Conservation (phyloP, 2,797 vertebrate genomes). For the Crossoptilon crossoptilon region DNA sequence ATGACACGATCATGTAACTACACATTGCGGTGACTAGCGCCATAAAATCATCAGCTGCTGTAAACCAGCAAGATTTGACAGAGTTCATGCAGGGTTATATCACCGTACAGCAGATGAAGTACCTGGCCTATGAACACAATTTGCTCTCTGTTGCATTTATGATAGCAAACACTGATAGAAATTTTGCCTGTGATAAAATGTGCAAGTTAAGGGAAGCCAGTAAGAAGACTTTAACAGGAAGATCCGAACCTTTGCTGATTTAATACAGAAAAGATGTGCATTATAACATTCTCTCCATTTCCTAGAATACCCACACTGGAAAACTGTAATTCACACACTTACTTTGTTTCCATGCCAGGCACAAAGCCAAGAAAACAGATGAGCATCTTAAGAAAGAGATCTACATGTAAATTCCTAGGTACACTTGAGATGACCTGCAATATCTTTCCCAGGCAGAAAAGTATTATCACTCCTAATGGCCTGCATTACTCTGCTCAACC, state of each 20-base stretch:
- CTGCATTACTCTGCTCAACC: background rate
- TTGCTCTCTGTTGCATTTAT: conserved; percentile 3
- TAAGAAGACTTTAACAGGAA: background rate
- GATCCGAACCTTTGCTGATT: background rate
- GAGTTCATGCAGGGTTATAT: background rate
- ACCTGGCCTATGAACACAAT: background rate
- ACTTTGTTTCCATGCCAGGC: background rate
- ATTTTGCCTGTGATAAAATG: background rate
- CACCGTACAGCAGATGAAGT: background rate
- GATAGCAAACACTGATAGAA: background rate
- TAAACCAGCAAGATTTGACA: conserved; percentile 15
- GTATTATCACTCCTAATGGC: background rate
- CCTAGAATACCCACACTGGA: background rate
- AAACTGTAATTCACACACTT: background rate
- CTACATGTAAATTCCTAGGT: background rate
- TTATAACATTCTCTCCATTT: background rate
- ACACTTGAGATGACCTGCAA: background rate
- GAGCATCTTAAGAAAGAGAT: background rate
- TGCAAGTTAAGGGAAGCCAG: background rate
- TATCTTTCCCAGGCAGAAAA: background rate
- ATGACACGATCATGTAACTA: background rate
- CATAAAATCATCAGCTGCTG: background rate
- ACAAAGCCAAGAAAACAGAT: background rate
- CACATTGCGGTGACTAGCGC: background rate
- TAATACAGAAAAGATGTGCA: background rate